Evolutionary conservation across 2,888 invertebrate genomes (phyloP).

Genomic region (Tachina grossa): DNA sequence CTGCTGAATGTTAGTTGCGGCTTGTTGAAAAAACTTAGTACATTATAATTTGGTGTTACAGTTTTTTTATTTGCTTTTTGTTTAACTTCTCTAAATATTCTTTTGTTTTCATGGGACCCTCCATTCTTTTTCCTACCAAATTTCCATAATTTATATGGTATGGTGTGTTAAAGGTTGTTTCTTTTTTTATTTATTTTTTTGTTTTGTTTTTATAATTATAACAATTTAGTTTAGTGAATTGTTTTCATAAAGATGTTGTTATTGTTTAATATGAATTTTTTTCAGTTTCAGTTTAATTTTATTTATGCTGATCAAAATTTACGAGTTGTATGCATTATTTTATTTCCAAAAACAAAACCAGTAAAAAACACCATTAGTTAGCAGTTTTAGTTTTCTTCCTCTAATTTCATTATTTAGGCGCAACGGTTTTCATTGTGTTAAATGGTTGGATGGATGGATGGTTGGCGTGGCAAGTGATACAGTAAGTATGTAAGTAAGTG

Average conservation of each 20-base stretch:
- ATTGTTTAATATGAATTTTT: constrained; percentile 51
- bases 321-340: constrained; percentile 52
- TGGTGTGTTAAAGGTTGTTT: constrained; percentile 10
- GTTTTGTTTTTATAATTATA: constrained; percentile 61
- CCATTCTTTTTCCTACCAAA: constrained; percentile 37
- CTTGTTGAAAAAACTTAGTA: constrained; percentile 78
- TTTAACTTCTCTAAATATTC: constrained; percentile 37
- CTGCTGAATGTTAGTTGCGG: constrained; percentile 78
- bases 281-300: constrained; percentile 40
- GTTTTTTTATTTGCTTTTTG: constrained; percentile 39
- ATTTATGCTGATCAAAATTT: constrained; percentile 61
- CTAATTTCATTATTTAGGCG: constrained; percentile 51
- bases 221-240: constrained; percentile 68
- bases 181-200: constrained; percentile 24
- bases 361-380: constrained; percentile 62
- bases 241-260: constrained; percentile 66
- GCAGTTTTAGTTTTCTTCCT: constrained; percentile 58
- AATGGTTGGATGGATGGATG: neutral
- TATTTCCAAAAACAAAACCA: constrained; percentile 22
- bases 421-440: constrained; percentile 54
- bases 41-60: constrained; percentile 75
- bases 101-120: constrained; percentile 46
- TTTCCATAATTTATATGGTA: constrained; percentile 64
- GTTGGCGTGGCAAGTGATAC: constrained; percentile 30
- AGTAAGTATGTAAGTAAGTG: constrained; percentile 10